Evolutionary conservation across 2,888 invertebrate species (phyloP), one percentile per base, ranked within the genome.

Genomic region (Lasius fuliginosus): DNA sequence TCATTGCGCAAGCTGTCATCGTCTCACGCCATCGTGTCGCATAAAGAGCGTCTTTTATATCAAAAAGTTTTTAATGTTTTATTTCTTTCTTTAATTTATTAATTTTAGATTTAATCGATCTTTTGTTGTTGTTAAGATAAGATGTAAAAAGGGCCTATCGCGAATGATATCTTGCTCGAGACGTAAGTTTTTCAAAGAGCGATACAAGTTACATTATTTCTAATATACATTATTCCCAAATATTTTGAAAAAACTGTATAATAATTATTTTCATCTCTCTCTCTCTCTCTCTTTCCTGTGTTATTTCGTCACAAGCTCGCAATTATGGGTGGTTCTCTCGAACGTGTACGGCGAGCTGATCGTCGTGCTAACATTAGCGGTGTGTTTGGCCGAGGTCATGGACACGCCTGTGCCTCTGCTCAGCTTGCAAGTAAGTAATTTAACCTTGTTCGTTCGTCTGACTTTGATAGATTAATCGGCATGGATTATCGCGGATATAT

Each of bases 281-380:
- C 36, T 49, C 18, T 40, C 3, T 49, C 18, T 40, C 3, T 18
- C 49, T 53, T 8, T n/a, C 0, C n/a, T 9, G 8, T n/a, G n/a
- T 46, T 42, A 27, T n/a, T 73, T 56, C 27, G 30, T 93, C 92
- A 9, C 93, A 96, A 96, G 95, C 88, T 95, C 95, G 40, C 95
- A 95, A 91, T 91, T 96, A 92, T 96, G 96, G 96, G 93, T 96
- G 86, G 94, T 95, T 40, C 92, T 96, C 69, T 96, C 96, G 85
- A 95, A 96, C 69, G 94, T 96, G 64, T 96, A 96, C 90, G 96
- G 96, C n/a, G 95, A 95, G 88, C 90, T 96, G n/a, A 89, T 96
- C 62, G 94, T 96, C 69, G 94, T 96, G 33, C 88, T 96, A 46
- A 95, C 95, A 94, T 92, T 96, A 87, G 95, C 96, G 36, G 94